These are phyloP conservation scores for Hydrolagus colliei DNA, from an alignment of 2,797 vertebrate species.

Conservation along the genomic window DNA sequence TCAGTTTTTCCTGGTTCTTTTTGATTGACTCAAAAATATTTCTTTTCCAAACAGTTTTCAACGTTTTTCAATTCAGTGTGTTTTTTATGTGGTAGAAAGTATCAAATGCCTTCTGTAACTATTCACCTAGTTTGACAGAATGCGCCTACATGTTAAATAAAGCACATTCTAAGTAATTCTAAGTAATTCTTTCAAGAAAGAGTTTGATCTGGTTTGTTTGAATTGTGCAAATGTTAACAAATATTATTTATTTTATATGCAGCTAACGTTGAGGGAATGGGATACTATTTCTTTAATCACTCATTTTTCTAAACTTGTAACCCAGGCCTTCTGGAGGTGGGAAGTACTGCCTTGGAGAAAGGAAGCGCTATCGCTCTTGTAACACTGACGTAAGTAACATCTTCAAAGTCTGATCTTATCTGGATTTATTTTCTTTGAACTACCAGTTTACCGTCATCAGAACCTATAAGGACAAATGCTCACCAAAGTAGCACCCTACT, in stretches of 20 bases:
- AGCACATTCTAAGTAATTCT: neutral
- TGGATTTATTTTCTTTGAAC: no score
- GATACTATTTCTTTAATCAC: conserved; percentile 38
- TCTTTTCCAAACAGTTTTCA: neutral
- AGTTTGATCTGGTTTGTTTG: neutral
- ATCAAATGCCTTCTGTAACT: neutral
- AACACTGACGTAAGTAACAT: conserved; percentile 89
- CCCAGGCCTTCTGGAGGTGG: conserved; percentile 89
- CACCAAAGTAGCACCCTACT: no score
- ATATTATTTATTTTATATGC: conserved; percentile 29
- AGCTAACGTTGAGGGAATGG: conserved; percentile 23
- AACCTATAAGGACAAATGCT: no score
- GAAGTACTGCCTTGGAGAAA: conserved; percentile 94
- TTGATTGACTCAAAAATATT: neutral
- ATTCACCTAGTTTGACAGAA: neutral
- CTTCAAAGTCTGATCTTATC: neutral
- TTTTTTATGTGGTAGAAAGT: no score
- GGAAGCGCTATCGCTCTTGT: conserved; percentile 91
- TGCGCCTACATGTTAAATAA: neutral
- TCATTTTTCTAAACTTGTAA: conserved; percentile 36
- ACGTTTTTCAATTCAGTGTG: no score
- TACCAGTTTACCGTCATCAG: no score
- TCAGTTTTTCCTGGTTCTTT: neutral
- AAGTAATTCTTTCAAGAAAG: neutral
- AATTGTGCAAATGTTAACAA: conserved; percentile 24